Conservation (phyloP, 2,888 invertebrate genomes). For the Lasius platythorax region DNA sequence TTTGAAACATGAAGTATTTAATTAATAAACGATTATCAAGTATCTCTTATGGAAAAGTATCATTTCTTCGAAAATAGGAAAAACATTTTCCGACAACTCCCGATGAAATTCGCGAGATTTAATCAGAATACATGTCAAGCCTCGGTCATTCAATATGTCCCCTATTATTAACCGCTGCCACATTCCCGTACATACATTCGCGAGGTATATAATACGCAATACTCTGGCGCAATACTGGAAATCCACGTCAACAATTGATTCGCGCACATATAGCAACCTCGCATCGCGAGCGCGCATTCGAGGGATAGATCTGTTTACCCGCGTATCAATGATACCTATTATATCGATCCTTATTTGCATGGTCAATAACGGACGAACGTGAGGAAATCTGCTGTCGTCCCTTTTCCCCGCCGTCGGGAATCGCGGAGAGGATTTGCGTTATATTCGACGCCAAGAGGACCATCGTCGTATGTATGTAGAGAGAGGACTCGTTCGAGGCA, state of each 20-base stretch:
- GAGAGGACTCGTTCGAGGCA: slow-evolving; percentile 7
- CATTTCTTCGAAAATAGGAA: neutral
- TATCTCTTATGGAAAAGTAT: neutral
- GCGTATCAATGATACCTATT: slow-evolving; percentile 77
- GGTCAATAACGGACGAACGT: slow-evolving; percentile 61
- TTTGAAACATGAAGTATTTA: neutral
- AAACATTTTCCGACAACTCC: neutral
- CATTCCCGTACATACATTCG: neutral
- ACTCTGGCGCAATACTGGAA: neutral
- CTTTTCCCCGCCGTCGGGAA: slow-evolving; percentile 15
- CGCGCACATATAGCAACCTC: slow-evolving; percentile 7
- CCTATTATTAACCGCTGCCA: slow-evolving; percentile 9
- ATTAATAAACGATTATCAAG: neutral
- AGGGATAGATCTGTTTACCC: slow-evolving; percentile 64
- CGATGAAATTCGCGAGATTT: slow-evolving; percentile 4
- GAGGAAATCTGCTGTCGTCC: slow-evolving; percentile 31
- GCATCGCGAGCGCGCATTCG: neutral
- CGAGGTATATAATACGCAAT: neutral
- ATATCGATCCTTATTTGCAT: slow-evolving; percentile 76
- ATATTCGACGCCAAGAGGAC: slow-evolving; percentile 23
- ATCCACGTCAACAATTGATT: slow-evolving; percentile 26
- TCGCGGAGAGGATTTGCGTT: slow-evolving; percentile 31
- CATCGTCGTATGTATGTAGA: neutral
- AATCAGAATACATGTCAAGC: neutral
- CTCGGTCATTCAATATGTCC: neutral